A percentile compares a stretch with the other conserved stretches of the same genome.
These are phyloP conservation scores for Pseudochaenichthys georgianus DNA, from an alignment of 2,797 vertebrate genomes.

Conservation along the genomic window DNA sequence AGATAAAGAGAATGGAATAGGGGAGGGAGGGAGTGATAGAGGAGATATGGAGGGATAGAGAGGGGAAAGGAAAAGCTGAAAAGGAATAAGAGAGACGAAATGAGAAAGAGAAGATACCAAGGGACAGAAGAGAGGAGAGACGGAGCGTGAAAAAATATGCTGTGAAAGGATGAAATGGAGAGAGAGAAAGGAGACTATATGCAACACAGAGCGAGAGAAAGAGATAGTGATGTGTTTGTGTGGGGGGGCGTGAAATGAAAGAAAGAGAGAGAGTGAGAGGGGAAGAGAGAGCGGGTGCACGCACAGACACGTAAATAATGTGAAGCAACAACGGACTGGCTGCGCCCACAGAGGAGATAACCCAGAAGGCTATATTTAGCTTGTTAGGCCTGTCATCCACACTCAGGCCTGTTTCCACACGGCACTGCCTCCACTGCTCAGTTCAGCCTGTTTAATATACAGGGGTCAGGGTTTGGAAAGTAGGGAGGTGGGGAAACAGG, in stretches of 20 bases:
- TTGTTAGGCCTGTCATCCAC: conserved; percentile 84
- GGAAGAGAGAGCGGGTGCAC: conserved; percentile 66
- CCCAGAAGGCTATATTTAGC: conserved; percentile 88
- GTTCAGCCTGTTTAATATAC: conserved; percentile 65
- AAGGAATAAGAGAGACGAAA: conserved; percentile 53
- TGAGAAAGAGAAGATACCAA: conserved; percentile 51
- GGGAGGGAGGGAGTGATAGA: conserved; percentile 56
- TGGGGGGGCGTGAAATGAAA: conserved; percentile 64
- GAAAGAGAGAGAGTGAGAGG: conserved; percentile 43
- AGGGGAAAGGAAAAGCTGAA: conserved; percentile 36
- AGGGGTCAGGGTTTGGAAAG: conserved; percentile 33
- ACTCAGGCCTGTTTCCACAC: conserved; percentile 83
- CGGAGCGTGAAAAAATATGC: conserved; percentile 57
- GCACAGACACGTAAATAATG: conserved; percentile 89
- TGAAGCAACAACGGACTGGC: conserved; percentile 83
- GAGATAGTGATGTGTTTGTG: conserved; percentile 66
- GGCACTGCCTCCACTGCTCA: conserved; percentile 78
- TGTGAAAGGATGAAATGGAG: conserved; percentile 51
- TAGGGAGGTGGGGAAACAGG: conserved; percentile 26
- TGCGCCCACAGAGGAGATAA: conserved; percentile 83
- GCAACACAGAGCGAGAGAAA: conserved; percentile 50
- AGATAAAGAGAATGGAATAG: conserved; percentile 72
- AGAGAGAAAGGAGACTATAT: conserved; percentile 19
- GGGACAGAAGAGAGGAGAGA: conserved; percentile 57
- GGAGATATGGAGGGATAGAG: conserved; percentile 43